Evolutionary conservation across 2,888 invertebrate species (phyloP), one percentile per base, ranked within the genome.

Genomic region (Drosophila mulleri): DNA sequence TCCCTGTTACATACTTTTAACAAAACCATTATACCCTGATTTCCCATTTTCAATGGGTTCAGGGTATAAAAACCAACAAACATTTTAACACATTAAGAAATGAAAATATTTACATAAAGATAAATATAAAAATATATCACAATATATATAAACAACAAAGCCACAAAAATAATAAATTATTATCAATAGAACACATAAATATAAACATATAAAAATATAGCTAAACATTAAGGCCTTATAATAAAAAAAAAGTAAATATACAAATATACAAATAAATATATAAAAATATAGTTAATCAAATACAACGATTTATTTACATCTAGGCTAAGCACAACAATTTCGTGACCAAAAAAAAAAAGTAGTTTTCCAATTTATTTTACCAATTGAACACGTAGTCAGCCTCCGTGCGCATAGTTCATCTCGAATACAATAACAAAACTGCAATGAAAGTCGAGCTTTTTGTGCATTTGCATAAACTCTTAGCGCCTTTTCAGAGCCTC

Each of bases 401-500:
- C n/a, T 44, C 5, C 16, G n/a, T 32, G 7, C 16, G 23, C 9
- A 37, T 26, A 29, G 39, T 20, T 45, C 32, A 39, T 14, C 32
- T 35, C 1, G 20, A 48, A 16, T 11, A n/a, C 37, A 47, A 47
- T 26, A 29, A 48, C 48, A 39, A 52, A 66, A 47, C 6, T 29
- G 29, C 48, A 20, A 16, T n/a, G 39, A 20, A 20, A 53, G 39
- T 47, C 35, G 39, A 29, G 41, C 26, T 23, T 18, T 29, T 41
- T 37, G 14, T 29, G 61, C 37, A 14, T 18, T 47, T 44, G 37
- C 16, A 42, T 48, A 48, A 59, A 29, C 39, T 59, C 29, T 59
- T 45, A 58, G 35, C 35, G 59, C 58, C 58, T 41, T 35, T 32
- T 57, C 11, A 45, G 60, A 6, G 59, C 23, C 48, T 72, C 44